Evolutionary conservation across 2,888 invertebrate species (phyloP), one percentile per base, ranked within the genome.

Genomic region (Neocrepidodera transversa): DNA sequence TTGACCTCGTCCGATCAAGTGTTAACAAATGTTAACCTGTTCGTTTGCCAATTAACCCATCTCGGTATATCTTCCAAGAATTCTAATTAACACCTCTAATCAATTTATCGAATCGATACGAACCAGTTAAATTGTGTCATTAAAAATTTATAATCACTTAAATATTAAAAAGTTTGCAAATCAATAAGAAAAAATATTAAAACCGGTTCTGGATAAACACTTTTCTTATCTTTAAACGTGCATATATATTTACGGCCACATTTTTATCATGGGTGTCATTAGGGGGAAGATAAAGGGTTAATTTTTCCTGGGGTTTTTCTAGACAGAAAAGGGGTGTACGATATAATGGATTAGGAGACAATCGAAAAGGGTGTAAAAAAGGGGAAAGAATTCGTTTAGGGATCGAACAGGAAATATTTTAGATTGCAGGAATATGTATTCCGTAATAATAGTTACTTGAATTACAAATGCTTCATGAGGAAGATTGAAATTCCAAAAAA

Each of bases 21-120:
- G 68, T 71, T 71, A 71, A 71, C 69, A 68, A 65, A 68, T 68
- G 68, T 71, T 71, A 71, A 71, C 71, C 69, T 66, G 66, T 58
- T 69, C 69, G 65, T 62, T 63, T 68, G 42, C 35, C 42, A 70
- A 71, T 70, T 71, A 69, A 64, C 2, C 11, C 42, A 42, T 18
- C 18, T 18, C 20, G 20, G 20, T 20, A 66, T 67, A 68, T 71
- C 66, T 69, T 64, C 67, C 45, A 50, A 59, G 61, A 64, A 64
- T 60, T 60, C 49, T 60, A 60, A 62, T 64, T 64, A 42, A 57
- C 59, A 54, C 53, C 57, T 62, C 62, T 62, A 64, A 64, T 64
- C 59, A 50, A 38, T 54, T 56, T n/a, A n/a, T 32, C 28, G 13
- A 42, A 13, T 32, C 32, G 32, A 13, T 32, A 11, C 11, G 3